Evolutionary conservation across 2,113 vertebrate genomes (phyloP).

Genomic region (Scomber scombrus): DNA sequence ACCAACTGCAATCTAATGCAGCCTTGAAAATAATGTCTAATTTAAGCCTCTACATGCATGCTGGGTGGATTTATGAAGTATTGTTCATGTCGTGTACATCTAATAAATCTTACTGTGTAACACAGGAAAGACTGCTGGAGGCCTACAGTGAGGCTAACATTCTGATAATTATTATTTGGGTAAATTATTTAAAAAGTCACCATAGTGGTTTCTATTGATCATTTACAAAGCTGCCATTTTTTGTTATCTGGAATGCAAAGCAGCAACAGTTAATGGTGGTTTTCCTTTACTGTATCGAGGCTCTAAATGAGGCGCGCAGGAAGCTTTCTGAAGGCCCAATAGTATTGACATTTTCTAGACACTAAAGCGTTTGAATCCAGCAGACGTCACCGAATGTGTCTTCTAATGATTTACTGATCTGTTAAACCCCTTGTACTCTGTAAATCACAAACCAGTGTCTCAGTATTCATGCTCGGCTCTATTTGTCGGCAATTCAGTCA

Average conservation of each 20-base stretch:
- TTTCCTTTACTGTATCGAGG: constrained; percentile 6
- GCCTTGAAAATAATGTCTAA: not conserved
- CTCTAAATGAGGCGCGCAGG: constrained; percentile 27
- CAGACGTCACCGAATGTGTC: constrained; percentile 45
- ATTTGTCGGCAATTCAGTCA: not conserved
- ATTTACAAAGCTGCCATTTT: not conserved
- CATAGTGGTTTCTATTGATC: not conserved
- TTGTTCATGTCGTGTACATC: constrained; percentile 3
- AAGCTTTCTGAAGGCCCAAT: constrained; percentile 27
- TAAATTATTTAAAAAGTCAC: constrained; percentile 18
- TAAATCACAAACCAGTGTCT: constrained; percentile 46
- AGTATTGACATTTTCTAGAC: constrained; percentile 52
- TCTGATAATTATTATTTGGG: constrained; percentile 20
- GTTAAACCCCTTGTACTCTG: constrained; percentile 24
- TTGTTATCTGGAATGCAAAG: constrained; percentile 28
- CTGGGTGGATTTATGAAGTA: not conserved
- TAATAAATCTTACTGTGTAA: constrained; percentile 6
- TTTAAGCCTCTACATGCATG: not conserved
- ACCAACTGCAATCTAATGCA: not conserved
- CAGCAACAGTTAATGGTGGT: constrained; percentile 16
- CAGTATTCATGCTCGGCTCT: not conserved
- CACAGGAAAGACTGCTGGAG: not conserved
- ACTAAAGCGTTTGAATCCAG: constrained; percentile 39
- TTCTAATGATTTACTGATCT: constrained; percentile 44
- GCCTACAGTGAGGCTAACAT: not conserved